Base-by-base conservation (phyloP, 2,113 vertebrate genomes). In the Ammodramus savannarum region DNA sequence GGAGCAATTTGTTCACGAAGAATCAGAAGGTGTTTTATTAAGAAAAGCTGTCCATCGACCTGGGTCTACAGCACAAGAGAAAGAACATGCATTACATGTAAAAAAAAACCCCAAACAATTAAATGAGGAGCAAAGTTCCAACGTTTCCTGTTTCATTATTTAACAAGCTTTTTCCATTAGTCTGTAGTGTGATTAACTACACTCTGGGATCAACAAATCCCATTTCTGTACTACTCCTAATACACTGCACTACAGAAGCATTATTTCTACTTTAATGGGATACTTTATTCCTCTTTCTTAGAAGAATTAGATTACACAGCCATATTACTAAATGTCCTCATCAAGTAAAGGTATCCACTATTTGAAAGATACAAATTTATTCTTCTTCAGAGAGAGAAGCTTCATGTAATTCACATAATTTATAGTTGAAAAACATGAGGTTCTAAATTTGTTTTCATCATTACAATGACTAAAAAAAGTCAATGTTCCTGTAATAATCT, bases 11-110 rank as follows among this genome's bases (percentile, higher is more conserved):
- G 99, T 98, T 99, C 99, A 86, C 99, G 98, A 98, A 99, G 98
- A 97, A 99, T 99, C 97, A 99, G 98, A 97, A 99, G 99, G 91
- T 99, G 99, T 97, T 99, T 99, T 98, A 99, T 99, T 97, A 99
- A 98, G 98, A 99, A 99, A 96, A 99, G 99, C 90, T 99, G 99
- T 89, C 99, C 99, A 85, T 99, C 99, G 86, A 99, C 97, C 93
- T 98, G 99, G 63, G 98, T 99, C 99, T 99, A 97, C 61, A 98
- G 96, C 58, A 59, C 72, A 97, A 96, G 88, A 98, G 95, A 98
- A 97, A 97, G 85, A 92, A 97, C 16, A 91, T 52, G 48, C 43
- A 95, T 86, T 63, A 97, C 13, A 66, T 18, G 57, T 41, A 2
- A 48, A 20, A 78, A 41, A 82, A 66, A 61, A 3, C 0, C 20